Evolutionary conservation across 2,113 vertebrate genomes (phyloP).

Genomic region (Colossoma macropomum): DNA sequence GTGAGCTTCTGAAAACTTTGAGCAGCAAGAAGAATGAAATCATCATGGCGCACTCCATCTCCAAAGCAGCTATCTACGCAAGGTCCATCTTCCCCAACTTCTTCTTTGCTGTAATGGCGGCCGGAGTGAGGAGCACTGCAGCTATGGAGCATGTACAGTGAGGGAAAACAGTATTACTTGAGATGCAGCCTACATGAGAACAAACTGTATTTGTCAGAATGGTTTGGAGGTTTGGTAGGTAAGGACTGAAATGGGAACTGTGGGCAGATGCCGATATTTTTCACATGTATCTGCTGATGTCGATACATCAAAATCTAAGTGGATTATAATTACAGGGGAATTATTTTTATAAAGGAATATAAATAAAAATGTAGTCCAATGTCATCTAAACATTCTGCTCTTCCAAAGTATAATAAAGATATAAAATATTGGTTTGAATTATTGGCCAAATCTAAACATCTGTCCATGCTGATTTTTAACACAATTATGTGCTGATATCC

Average conservation of each 20-base stretch:
- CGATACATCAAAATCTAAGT: no score
- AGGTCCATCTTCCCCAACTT: constrained; percentile 87
- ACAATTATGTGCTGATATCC: no score
- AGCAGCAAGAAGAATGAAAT: constrained; percentile 88
- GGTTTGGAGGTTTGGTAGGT: not conserved
- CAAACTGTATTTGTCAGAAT: not conserved
- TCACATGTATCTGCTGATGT: no score
- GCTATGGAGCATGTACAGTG: constrained; percentile 66
- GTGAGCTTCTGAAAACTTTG: constrained; percentile 84
- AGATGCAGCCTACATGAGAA: not conserved
- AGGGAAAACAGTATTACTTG: not conserved
- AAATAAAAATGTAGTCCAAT: no score
- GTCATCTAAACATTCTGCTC: no score
- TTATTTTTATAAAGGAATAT: no score
- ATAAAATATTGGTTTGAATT: no score
- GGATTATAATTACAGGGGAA: no score
- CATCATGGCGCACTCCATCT: constrained; percentile 86
- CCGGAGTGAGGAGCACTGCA: constrained; percentile 83
- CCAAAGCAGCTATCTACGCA: constrained; percentile 85
- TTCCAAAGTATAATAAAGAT: no score
- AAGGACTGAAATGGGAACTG: not conserved
- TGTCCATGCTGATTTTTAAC: no score
- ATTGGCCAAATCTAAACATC: no score
- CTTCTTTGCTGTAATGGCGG: constrained; percentile 90
- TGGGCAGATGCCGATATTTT: no score